phyloP scores from a whole-genome alignment of 2,888 invertebrate species.

The Cryptosula pallasiana region DNA sequence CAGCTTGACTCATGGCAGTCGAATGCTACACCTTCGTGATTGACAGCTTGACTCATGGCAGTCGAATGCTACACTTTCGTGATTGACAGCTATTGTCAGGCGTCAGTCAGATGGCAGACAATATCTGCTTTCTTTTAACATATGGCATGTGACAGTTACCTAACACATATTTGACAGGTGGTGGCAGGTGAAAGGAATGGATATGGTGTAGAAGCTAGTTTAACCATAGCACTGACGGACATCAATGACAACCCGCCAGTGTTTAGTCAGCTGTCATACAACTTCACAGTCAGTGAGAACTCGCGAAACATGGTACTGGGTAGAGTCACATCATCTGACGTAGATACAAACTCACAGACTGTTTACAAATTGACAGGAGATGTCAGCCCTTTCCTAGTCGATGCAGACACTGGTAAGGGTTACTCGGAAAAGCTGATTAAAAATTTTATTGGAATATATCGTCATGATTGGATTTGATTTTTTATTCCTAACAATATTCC shows the following conservation, averaged over 20 bases:
- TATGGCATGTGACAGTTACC: too few species aligned
- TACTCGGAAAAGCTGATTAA: too few species aligned
- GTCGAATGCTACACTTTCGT: too few species aligned
- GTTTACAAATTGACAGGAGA: neutral
- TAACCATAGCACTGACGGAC: neutral
- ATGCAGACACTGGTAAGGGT: neutral
- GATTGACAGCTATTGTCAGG: too few species aligned
- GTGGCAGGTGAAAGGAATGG: neutral
- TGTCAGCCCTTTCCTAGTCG: neutral
- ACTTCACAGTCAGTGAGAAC: neutral
- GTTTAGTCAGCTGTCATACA: slow-evolving; percentile 1
- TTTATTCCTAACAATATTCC: too few species aligned
- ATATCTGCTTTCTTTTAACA: too few species aligned
- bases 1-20: too few species aligned
- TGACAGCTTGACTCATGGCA: too few species aligned
- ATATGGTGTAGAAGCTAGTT: neutral
- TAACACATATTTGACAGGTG: neutral
- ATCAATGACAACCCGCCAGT: slow-evolving; percentile 12
- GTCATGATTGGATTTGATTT: too few species aligned
- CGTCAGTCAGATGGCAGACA: too few species aligned
- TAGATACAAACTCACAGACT: neutral
- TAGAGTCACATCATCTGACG: slow-evolving; percentile 1
- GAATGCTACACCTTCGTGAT: too few species aligned
- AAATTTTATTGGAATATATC: too few species aligned
- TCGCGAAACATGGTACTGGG: neutral